phyloP scores from a whole-genome alignment of 2,113 vertebrate species.

The Orientallactaga bullata region DNA sequence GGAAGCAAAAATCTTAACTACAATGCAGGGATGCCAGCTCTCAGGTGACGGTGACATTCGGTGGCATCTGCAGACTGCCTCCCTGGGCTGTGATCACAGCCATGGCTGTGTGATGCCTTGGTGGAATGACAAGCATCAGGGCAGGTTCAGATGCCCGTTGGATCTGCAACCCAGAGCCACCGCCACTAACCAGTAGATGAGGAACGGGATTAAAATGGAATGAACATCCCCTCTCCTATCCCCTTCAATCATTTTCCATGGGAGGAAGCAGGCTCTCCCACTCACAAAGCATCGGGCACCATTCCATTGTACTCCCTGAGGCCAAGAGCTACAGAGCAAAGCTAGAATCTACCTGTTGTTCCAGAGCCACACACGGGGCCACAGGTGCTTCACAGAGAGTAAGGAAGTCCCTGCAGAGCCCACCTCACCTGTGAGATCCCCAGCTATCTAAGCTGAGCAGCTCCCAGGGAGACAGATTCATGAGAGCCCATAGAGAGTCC shows the following conservation, averaged over 20 bases:
- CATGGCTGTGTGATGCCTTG: fast-evolving
- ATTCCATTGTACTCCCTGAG: fast-evolving
- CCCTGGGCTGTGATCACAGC: fast-evolving
- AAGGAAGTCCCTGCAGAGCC: fast-evolving
- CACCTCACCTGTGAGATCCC: fast-evolving
- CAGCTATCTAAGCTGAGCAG: neutral
- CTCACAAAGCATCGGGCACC: neutral
- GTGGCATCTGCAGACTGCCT: fast-evolving
- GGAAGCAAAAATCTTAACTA: neutral
- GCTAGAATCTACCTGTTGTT: fast-evolving
- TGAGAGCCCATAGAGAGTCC: neutral
- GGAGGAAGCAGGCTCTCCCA: fast-evolving
- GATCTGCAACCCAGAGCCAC: neutral
- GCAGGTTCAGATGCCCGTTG: neutral
- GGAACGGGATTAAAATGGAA: fast-evolving
- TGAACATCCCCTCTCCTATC: fast-evolving
- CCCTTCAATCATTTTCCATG: fast-evolving
- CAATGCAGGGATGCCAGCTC: neutral
- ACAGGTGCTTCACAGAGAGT: neutral
- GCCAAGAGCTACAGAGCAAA: fast-evolving
- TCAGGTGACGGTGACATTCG: too few relatives aligned
- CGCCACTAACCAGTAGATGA: fast-evolving
- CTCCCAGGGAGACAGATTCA: fast-evolving
- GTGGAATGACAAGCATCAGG: fast-evolving
- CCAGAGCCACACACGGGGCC: neutral